Conservation (phyloP, 2,888 invertebrate genomes). For the Xiphydria camelus region DNA sequence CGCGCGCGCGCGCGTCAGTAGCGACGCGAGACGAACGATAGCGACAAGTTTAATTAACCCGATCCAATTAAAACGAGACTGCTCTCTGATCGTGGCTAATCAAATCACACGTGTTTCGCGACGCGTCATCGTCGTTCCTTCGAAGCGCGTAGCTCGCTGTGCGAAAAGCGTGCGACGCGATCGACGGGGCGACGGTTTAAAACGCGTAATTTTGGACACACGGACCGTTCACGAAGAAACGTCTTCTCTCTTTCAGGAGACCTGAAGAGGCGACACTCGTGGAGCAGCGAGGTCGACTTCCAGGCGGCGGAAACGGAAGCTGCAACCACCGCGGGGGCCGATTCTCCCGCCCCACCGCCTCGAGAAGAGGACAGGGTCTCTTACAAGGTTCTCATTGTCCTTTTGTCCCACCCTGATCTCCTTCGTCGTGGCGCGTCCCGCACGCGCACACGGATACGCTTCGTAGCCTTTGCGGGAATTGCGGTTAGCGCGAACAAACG, state of each 20-base stretch:
- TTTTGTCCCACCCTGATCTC: neutral
- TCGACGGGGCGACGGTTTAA: too few relatives aligned
- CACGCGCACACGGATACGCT: constrained; percentile 7
- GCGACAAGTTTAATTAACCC: constrained; percentile 32
- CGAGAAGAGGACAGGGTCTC: constrained; percentile 34
- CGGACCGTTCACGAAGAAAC: too few relatives aligned
- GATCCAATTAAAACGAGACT: constrained; percentile 19
- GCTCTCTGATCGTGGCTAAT: constrained; percentile 5
- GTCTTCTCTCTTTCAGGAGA: constrained; percentile 38
- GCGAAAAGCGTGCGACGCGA: too few relatives aligned
- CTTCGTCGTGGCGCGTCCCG: constrained; percentile 8
- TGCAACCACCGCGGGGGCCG: constrained; percentile 25
- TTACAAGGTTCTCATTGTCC: constrained; percentile 32
- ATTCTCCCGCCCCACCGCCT: constrained; percentile 11
- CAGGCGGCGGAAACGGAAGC: constrained; percentile 36
- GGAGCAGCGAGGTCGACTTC: constrained; percentile 41
- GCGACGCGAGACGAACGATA: constrained; percentile 29
- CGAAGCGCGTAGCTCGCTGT: too few relatives aligned
- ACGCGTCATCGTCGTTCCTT: neutral
- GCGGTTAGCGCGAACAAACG: constrained; percentile 11
- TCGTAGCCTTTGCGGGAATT: constrained; percentile 25
- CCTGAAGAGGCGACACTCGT: constrained; percentile 47
- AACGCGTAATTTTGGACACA: too few relatives aligned
- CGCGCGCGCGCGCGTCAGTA: neutral
- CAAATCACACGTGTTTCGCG: neutral